Conservation (phyloP, 2,797 vertebrate species). For the Ispidina picta region DNA sequence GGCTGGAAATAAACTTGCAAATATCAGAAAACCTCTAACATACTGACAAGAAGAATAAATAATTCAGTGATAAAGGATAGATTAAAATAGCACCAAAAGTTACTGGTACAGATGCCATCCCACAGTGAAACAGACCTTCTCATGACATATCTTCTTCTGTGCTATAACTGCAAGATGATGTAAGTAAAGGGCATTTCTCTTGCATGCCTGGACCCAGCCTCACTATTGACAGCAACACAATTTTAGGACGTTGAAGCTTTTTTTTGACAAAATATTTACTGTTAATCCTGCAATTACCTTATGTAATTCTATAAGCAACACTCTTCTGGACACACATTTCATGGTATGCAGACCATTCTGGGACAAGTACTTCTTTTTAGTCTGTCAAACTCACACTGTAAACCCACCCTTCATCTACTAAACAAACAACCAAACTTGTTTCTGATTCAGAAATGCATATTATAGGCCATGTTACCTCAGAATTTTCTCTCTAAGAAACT, state of each 20-base stretch:
- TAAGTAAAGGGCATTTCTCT: background rate
- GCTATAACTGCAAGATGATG: background rate
- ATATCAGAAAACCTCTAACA: background rate
- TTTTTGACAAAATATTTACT: background rate
- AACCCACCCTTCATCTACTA: background rate
- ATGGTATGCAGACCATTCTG: fast-evolving
- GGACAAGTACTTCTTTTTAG: background rate
- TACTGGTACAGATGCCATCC: background rate
- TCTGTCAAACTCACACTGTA: background rate
- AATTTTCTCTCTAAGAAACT: background rate
- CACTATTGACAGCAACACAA: background rate
- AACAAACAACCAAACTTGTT: background rate
- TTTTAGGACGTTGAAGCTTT: background rate
- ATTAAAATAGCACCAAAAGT: background rate
- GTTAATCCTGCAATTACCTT: background rate
- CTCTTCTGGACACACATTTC: background rate
- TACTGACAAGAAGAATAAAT: constrained; percentile 4
- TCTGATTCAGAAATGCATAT: background rate
- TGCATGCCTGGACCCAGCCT: background rate
- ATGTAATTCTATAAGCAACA: background rate
- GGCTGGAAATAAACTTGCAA: constrained; percentile 18
- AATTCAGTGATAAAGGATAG: constrained; percentile 17
- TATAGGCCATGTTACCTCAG: background rate
- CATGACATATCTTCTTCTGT: background rate
- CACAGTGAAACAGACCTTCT: background rate